These are phyloP conservation scores for Drosophila bipectinata DNA, from an alignment of 1,140 invertebrate species.

Conservation along the genomic window DNA sequence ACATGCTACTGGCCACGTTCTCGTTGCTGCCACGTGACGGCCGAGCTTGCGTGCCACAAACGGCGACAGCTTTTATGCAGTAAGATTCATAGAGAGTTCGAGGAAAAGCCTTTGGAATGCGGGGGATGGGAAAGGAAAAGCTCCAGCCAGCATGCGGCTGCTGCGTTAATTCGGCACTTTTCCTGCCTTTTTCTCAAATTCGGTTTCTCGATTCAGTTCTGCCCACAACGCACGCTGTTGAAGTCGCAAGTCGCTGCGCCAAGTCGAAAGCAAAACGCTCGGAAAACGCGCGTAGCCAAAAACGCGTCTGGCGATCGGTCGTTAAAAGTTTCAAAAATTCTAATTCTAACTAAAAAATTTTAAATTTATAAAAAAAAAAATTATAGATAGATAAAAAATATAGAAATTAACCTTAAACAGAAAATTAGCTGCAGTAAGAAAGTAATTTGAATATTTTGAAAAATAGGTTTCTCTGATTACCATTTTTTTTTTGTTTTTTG, in stretches of 20 bases:
- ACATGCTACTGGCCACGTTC: neutral
- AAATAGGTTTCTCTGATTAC: neutral
- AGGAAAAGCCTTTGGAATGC: conserved; percentile 40
- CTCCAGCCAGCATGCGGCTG: conserved; percentile 46
- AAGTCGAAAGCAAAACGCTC: conserved; percentile 30
- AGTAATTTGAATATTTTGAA: neutral
- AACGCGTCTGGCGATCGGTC: conserved; percentile 30
- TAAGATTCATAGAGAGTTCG: conserved; percentile 23
- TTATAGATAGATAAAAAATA: neutral
- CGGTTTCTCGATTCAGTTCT: conserved; percentile 51
- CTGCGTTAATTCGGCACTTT: conserved; percentile 48
- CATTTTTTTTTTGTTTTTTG: conserved; percentile 26
- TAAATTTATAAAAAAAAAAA: neutral
- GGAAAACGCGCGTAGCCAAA: conserved; percentile 42
- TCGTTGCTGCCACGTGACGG: conserved; percentile 49
- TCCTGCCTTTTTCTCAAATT: conserved; percentile 33
- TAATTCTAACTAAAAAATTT: too few relatives aligned
- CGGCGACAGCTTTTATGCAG: conserved; percentile 47
- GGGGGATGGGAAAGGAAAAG: conserved; percentile 50
- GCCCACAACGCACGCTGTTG: conserved; percentile 72
- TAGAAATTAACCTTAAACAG: neutral
- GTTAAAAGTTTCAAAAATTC: conserved; percentile 20
- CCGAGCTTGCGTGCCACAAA: conserved; percentile 67
- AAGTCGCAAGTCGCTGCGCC: conserved; percentile 54
- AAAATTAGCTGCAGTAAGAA: too few relatives aligned